Conservation (phyloP, 2,888 invertebrate species). For the Eristalinus aeneus region DNA sequence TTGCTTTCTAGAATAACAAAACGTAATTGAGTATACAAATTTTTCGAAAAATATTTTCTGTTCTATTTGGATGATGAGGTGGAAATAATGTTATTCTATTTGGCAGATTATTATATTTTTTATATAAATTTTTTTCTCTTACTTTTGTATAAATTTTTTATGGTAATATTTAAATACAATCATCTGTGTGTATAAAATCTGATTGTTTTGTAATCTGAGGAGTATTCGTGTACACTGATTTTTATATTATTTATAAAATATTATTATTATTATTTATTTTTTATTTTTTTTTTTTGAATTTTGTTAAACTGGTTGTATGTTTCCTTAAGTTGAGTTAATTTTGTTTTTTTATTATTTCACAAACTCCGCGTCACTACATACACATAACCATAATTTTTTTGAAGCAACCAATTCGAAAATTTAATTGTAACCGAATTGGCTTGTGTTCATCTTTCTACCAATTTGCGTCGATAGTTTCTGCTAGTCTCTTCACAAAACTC, state of each 20-base stretch:
- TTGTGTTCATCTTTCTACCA: too few species aligned
- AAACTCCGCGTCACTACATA: background rate
- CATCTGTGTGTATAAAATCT: slow-evolving; percentile 27
- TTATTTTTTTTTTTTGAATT: background rate
- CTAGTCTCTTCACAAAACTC: too few species aligned
- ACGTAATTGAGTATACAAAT: slow-evolving; percentile 9
- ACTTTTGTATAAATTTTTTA: background rate
- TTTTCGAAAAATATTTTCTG: background rate
- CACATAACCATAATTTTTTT: background rate
- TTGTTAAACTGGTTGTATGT: background rate
- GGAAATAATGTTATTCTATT: slow-evolving; percentile 36
- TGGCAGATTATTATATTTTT: slow-evolving; percentile 6
- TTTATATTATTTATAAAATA: background rate
- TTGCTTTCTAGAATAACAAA: slow-evolving; percentile 44
- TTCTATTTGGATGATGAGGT: background rate
- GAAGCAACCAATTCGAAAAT: background rate
- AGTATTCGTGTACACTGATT: slow-evolving; percentile 32
- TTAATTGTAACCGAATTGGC: too few species aligned
- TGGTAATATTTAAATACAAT: slow-evolving; percentile 11
- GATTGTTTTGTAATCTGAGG: slow-evolving; percentile 13
- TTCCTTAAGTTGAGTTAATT: background rate
- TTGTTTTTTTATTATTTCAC: background rate
- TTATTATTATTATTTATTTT: too few species aligned
- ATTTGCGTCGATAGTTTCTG: too few species aligned
- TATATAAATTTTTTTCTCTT: slow-evolving; percentile 61